A percentile compares a stretch with the other conserved stretches of the same genome.
These are phyloP conservation scores for Neomonachus schauinslandi DNA, from an alignment of 2,113 vertebrate species.

Conservation along the genomic window DNA sequence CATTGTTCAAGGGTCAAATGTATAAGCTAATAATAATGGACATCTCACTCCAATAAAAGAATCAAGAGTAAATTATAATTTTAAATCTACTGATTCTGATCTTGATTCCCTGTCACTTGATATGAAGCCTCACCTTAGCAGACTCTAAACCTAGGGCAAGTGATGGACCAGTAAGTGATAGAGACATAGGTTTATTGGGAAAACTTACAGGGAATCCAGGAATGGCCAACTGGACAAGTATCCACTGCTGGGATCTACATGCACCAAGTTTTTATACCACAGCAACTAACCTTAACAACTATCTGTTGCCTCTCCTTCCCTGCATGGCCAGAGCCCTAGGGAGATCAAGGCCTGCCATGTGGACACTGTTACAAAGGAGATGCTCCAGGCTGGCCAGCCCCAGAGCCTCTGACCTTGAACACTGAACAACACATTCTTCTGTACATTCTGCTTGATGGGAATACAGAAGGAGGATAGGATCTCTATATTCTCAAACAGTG, in stretches of 20 bases:
- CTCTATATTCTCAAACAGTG: neutral
- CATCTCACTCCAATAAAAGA: neutral
- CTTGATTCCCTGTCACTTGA: neutral
- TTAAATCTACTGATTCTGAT: neutral
- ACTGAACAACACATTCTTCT: neutral
- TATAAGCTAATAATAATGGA: neutral
- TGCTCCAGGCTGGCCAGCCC: neutral
- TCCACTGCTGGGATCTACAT: neutral
- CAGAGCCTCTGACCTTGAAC: neutral
- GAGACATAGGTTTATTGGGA: neutral
- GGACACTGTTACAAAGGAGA: neutral
- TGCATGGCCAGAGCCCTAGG: neutral
- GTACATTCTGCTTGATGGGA: neutral
- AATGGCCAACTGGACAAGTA: neutral
- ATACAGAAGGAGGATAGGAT: neutral
- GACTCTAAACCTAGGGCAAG: neutral
- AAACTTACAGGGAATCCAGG: neutral
- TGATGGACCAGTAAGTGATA: neutral
- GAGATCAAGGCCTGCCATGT: neutral
- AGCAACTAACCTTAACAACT: neutral
- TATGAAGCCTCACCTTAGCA: neutral
- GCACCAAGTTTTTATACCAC: neutral
- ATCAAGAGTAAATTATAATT: neutral
- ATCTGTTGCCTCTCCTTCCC: neutral
- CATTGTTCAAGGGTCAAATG: neutral